These are phyloP conservation scores for Limnephilus marmoratus DNA, from an alignment of 2,888 invertebrate genomes.

Conservation along the genomic window DNA sequence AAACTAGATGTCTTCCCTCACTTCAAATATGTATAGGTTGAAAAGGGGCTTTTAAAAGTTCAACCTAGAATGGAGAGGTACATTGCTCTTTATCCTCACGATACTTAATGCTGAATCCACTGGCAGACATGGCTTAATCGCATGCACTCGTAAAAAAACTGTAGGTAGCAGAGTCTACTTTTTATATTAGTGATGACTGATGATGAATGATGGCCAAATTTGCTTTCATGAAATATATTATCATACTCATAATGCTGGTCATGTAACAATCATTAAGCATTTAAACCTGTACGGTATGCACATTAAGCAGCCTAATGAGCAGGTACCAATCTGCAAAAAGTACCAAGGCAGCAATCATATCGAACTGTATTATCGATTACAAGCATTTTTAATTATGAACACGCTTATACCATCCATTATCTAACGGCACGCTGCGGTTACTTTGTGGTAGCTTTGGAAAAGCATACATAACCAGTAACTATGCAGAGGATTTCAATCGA, in stretches of 20 bases:
- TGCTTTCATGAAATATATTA: not conserved
- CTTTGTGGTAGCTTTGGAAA: not conserved
- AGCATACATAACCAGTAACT: not conserved
- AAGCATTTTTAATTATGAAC: not conserved
- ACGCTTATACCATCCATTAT: not conserved
- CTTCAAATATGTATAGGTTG: no score
- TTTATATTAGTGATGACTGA: not conserved
- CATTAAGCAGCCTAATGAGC: not conserved
- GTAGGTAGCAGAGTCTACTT: not conserved
- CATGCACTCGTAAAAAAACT: not conserved
- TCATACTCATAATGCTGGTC: not conserved
- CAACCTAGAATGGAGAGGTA: no score
- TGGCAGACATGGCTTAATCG: not conserved
- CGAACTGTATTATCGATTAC: not conserved
- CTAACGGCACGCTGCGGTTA: not conserved
- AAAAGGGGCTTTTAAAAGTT: no score
- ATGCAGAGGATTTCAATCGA: not conserved
- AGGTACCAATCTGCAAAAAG: not conserved
- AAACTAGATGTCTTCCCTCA: not conserved
- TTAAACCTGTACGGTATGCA: not conserved
- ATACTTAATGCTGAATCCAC: not conserved
- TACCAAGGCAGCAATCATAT: not conserved
- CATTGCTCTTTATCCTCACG: not conserved
- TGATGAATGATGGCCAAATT: not conserved
- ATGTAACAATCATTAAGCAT: not conserved